These are phyloP conservation scores for Coregonus sp. DNA, from an alignment of 2,797 vertebrate species.

Conservation along the genomic window DNA sequence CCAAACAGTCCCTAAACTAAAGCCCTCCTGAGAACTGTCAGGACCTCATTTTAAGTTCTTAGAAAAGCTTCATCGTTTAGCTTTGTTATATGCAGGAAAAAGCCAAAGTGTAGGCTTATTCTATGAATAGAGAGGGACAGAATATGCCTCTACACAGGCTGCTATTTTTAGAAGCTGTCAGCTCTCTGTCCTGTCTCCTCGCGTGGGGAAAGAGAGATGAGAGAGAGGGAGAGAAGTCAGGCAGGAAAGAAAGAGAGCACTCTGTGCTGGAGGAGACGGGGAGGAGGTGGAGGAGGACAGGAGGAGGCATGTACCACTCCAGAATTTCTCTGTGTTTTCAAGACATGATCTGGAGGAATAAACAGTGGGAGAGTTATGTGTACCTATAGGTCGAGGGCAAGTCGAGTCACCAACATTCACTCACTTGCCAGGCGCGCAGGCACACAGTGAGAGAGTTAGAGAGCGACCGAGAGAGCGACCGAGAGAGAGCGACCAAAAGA, in stretches of 20 bases:
- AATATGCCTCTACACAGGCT: not conserved
- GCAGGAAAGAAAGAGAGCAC: not conserved
- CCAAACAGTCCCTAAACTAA: not conserved
- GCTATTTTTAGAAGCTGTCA: slow-evolving; percentile 2
- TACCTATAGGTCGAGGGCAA: not conserved
- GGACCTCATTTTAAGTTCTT: not conserved
- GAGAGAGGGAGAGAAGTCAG: not conserved
- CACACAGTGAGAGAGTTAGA: not conserved
- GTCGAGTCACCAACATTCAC: not conserved
- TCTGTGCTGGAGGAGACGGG: not conserved
- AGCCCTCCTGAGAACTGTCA: not conserved
- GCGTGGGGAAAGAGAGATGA: not conserved
- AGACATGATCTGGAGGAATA: not conserved
- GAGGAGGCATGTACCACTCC: not conserved
- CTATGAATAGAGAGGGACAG: not conserved
- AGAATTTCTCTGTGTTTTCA: not conserved
- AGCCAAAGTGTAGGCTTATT: not conserved
- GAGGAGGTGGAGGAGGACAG: not conserved
- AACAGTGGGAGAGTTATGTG: not conserved
- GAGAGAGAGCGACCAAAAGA: not conserved
- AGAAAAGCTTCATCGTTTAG: not conserved
- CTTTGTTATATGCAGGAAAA: not conserved
- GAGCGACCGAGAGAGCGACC: not conserved
- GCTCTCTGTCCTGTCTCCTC: slow-evolving; percentile 2
- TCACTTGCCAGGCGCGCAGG: not conserved